These are phyloP conservation scores for Cepaea nemoralis DNA, from an alignment of 1,140 invertebrate genomes.

Conservation along the genomic window DNA sequence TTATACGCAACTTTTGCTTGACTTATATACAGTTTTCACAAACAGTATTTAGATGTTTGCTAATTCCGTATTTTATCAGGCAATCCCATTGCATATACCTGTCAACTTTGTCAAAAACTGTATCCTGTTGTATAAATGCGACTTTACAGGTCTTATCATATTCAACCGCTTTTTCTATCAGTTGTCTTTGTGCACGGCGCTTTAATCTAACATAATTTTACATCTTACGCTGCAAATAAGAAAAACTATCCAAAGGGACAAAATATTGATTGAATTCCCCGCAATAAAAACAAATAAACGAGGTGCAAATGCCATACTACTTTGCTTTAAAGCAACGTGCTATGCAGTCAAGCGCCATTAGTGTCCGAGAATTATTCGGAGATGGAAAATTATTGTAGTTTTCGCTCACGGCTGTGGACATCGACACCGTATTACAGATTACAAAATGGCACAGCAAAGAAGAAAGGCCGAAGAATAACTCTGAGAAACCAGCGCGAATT, in stretches of 20 bases:
- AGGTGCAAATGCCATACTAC: background rate
- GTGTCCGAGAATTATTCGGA: background rate
- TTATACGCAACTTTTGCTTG: too few species aligned
- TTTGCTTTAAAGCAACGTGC: background rate
- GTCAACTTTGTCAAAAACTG: too few species aligned
- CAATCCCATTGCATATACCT: too few species aligned
- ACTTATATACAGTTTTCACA: too few species aligned
- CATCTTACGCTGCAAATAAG: background rate
- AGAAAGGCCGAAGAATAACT: background rate
- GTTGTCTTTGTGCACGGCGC: too few species aligned
- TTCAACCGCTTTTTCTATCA: too few species aligned
- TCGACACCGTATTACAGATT: background rate
- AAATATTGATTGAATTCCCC: background rate
- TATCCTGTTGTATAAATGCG: too few species aligned
- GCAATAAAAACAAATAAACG: slow-evolving; percentile 10
- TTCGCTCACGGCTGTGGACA: background rate
- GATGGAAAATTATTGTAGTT: background rate
- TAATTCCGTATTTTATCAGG: too few species aligned
- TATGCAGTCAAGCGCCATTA: background rate
- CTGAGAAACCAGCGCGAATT: background rate
- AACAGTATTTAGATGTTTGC: too few species aligned
- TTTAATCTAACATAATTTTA: background rate
- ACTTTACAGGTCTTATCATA: too few species aligned
- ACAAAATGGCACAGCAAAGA: background rate
- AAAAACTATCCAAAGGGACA: background rate